Conservation (phyloP, 2,113 vertebrate species). For the Chaenocephalus aceratus region DNA sequence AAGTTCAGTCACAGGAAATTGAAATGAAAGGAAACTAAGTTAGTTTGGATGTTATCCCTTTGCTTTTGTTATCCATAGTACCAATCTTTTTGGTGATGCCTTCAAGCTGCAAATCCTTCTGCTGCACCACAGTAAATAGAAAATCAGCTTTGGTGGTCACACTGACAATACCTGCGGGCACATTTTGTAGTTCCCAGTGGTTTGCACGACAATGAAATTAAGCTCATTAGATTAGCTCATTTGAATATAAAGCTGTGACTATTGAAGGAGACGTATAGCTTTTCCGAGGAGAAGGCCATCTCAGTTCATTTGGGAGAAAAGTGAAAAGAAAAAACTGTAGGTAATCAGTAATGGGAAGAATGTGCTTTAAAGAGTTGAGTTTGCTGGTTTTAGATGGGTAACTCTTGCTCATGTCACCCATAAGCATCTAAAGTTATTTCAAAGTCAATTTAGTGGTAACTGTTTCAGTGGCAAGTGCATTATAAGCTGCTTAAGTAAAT, state of each 20-base stretch:
- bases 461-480: slow-evolving; percentile 1
- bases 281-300: slow-evolving; percentile 26
- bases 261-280: background rate
- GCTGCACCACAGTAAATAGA: slow-evolving; percentile 20
- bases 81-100: slow-evolving; percentile 27
- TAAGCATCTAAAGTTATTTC: slow-evolving; percentile 1
- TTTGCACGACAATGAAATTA: slow-evolving; percentile 45
- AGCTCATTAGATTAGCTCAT: slow-evolving; percentile 52
- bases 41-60: background rate
- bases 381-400: background rate
- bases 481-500: slow-evolving; percentile 16
- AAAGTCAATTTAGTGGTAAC: background rate
- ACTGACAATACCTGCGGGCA: slow-evolving; percentile 39
- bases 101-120: slow-evolving; percentile 35
- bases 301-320: slow-evolving; percentile 14
- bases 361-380: slow-evolving; percentile 3
- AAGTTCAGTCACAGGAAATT: background rate
- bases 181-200: slow-evolving; percentile 34
- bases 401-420: background rate
- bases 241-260: slow-evolving; percentile 53
- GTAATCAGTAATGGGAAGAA: background rate
- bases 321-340: background rate
- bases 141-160: slow-evolving; percentile 57
- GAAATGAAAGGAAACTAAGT: background rate
- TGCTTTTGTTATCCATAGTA: slow-evolving; percentile 12